Conservation (phyloP, 2,888 invertebrate genomes). For the Eudasyphora cyanicolor region DNA sequence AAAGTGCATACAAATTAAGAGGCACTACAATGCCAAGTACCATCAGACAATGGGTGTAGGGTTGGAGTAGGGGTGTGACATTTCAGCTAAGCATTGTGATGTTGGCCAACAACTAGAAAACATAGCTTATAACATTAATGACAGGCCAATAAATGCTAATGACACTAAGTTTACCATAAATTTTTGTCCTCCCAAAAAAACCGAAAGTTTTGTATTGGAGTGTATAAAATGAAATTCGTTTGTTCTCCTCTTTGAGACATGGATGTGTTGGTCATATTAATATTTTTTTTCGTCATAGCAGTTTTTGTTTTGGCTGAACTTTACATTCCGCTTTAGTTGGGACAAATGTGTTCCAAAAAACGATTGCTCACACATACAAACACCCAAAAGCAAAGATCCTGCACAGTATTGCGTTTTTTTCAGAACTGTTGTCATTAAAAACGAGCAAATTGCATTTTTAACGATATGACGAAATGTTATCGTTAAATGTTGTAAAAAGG, state of each 20-base stretch:
- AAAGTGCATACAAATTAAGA: conserved; percentile 52
- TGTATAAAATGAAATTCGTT: neutral
- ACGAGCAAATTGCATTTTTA: conserved; percentile 65
- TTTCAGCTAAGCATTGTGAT: conserved; percentile 48
- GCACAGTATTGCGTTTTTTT: neutral
- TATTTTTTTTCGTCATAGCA: too few species aligned
- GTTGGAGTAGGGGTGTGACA: neutral
- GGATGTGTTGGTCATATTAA: neutral
- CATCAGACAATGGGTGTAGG: neutral
- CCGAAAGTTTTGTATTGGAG: neutral
- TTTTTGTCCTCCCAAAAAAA: conserved; percentile 39
- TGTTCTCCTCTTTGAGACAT: neutral
- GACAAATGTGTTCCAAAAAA: neutral
- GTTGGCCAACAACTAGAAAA: conserved; percentile 43
- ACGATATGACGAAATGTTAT: conserved; percentile 68
- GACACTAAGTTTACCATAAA: conserved; percentile 66
- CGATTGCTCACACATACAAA: neutral
- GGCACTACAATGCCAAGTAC: neutral
- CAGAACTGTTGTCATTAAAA: conserved; percentile 54
- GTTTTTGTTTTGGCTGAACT: neutral
- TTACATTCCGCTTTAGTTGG: neutral
- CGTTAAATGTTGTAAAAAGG: conserved; percentile 55
- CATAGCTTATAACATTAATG: conserved; percentile 70
- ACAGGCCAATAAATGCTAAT: conserved; percentile 71
- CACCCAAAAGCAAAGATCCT: neutral